Evolutionary conservation across 2,797 vertebrate genomes (phyloP), one percentile per base, ranked within the genome.

Genomic region (Prionace glauca): DNA sequence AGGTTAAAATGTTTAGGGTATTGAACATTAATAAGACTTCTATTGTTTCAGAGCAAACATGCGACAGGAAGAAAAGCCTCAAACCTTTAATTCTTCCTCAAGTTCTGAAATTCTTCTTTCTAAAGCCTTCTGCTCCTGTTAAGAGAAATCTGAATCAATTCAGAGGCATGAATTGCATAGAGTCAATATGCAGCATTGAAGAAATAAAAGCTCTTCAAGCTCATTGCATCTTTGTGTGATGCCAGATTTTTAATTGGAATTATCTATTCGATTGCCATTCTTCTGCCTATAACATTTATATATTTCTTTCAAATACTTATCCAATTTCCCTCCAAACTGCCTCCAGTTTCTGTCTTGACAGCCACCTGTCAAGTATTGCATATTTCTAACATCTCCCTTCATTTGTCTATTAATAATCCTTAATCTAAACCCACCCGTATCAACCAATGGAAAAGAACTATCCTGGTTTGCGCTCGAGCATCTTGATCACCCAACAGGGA

Each of bases 61-160:
- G 36, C n/a, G 11, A 69, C n/a, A 36, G 32, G 60, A 65, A 36
- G 36, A 67, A 91, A 91, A 32, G 16, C 95, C 45, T 18, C 96
- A 97, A 96, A 98, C 98, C 98, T 98, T 98, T 2, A 98, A 96
- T 96, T 98, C 98, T 96, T 98, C 98, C 97, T 98, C 98, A 96
- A 98, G 96, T 96, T 98, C 98, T 2, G 97, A 97, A 96, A 98
- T 97, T 96, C 98, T 98, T 93, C 97, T 97, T 96, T 98, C 98
- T 97, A 98, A 96, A 97, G 98, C 97, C 96, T 97, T 97, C 96
- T 98, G 97, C 96, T 98, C 98, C 98, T 98, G 96, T 92, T 92
- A 92, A 92, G 69, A 69, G 62, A 92, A 69, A 20, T 41, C 93
- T 77, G 67, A 41, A 65, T 69, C 62, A 92, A 9, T 92, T 41